Base-by-base conservation (phyloP, 2,797 vertebrate species). In the Acridotheres tristis region DNA sequence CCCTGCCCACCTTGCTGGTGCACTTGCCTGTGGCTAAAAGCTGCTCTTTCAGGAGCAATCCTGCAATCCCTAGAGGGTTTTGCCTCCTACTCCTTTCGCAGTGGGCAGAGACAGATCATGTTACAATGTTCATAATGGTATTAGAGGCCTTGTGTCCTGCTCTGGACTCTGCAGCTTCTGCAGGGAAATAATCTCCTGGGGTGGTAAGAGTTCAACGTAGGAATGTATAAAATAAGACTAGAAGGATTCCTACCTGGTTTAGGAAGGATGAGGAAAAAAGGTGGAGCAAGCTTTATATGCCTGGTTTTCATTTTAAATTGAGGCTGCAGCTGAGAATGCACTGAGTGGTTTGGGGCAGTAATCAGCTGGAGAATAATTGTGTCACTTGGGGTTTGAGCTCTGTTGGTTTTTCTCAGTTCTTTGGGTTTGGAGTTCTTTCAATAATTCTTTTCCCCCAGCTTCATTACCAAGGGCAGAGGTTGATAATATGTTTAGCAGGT, bases 91-190 rank as follows among this genome's bases (percentile, higher is more conserved):
- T 92, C 29, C 22, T 7, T 45, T 84, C 4, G 5, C 11, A 42
- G 0, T 3, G 16, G 16, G 29, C 25, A 29, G 38, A 42, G 23
- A 23, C 29, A n/a, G 38, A 19, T 11, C 8, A 15, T 0, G 2
- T 47, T 57, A 22, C 6, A 43, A 30, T 4, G 19, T 48, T 40
- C n/a, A 30, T 55, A 26, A 29, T 32, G 53, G n/a, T 26, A 10
- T 18, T 14, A 13, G n/a, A 50, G 43, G 45, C 22, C 55, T 66
- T 50, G 7, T 22, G 16, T 79, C 38, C n/a, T 3, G 0, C n/a
- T 74, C 53, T 51, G 36, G 36, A 25, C 6, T 22, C 21, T 27
- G 23, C 54, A 54, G 48, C 59, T 66, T n/a, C 53, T 1, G 1
- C 59, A 65, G 50, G 30, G 30, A 57, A 57, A 18, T 17, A 57